phyloP scores from a whole-genome alignment of 2,888 invertebrate species.

The Sthenelais limicola region DNA sequence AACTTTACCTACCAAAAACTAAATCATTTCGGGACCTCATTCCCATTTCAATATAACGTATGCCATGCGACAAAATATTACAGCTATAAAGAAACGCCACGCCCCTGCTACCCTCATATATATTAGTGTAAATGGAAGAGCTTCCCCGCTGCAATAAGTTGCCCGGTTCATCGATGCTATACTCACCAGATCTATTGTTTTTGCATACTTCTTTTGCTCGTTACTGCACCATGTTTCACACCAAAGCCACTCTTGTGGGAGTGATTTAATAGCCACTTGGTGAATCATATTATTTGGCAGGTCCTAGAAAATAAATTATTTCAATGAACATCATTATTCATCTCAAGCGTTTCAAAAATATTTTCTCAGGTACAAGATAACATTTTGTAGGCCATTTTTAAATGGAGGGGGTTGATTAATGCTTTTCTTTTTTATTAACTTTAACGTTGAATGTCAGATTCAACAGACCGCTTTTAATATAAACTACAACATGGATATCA shows the following conservation, averaged over 20 bases:
- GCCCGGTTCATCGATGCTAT: constrained; percentile 2
- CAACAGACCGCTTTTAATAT: too few relatives aligned
- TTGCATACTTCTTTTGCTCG: constrained; percentile 88
- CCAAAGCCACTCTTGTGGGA: constrained; percentile 99
- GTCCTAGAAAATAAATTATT: constrained; percentile 80
- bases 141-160: too few relatives aligned
- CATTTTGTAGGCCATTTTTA: background rate
- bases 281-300: constrained; percentile 99
- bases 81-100: too few relatives aligned
- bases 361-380: too few relatives aligned
- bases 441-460: background rate
- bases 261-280: constrained; percentile 92
- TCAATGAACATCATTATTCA: too few relatives aligned
- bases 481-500: too few relatives aligned
- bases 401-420: constrained; percentile 7
- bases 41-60: too few relatives aligned
- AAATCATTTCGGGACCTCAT: too few relatives aligned
- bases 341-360: too few relatives aligned
- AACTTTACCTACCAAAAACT: too few relatives aligned
- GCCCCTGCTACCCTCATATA: too few relatives aligned
- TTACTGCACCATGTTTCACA: constrained; percentile 99
- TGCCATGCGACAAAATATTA: too few relatives aligned
- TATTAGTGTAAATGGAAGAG: background rate
- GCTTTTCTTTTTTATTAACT: constrained; percentile 1
- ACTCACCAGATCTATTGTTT: constrained; percentile 95